Conservation (phyloP, 2,113 vertebrate species). For the Stomatorhinus ivindoensis region DNA sequence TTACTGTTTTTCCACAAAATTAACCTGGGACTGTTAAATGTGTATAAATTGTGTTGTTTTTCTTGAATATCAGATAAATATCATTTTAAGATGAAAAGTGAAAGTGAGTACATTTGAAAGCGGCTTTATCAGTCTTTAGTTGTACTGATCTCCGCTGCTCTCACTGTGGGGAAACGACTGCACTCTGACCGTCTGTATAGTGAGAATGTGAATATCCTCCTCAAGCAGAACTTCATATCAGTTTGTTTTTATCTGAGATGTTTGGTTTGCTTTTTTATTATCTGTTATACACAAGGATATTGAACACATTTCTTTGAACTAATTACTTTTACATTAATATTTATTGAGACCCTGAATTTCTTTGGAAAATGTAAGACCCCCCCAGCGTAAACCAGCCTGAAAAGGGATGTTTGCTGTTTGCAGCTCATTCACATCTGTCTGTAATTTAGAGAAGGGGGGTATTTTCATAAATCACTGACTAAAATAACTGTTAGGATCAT, state of each 20-base stretch:
- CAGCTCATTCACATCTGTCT: not conserved
- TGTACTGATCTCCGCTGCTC: not conserved
- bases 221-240: not conserved
- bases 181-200: not conserved
- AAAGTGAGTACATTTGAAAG: not conserved
- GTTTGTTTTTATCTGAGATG: not conserved
- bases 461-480: not conserved
- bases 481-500: not conserved
- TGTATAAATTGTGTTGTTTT: not conserved
- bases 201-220: not conserved
- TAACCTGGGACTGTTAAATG: not conserved
- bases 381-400: no score
- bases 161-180: not conserved
- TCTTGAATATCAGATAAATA: not conserved
- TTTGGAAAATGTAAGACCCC: not conserved
- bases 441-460: not conserved
- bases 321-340: not conserved
- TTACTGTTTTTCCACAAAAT: not conserved
- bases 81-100: not conserved
- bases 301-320: not conserved
- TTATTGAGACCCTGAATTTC: not conserved
- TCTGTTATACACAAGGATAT: not conserved
- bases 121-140: constrained; percentile 36
- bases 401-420: not conserved
- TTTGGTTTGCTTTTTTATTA: not conserved